phyloP scores from a whole-genome alignment of 2,797 vertebrate genomes.

The Eleutherodactylus coqui region DNA sequence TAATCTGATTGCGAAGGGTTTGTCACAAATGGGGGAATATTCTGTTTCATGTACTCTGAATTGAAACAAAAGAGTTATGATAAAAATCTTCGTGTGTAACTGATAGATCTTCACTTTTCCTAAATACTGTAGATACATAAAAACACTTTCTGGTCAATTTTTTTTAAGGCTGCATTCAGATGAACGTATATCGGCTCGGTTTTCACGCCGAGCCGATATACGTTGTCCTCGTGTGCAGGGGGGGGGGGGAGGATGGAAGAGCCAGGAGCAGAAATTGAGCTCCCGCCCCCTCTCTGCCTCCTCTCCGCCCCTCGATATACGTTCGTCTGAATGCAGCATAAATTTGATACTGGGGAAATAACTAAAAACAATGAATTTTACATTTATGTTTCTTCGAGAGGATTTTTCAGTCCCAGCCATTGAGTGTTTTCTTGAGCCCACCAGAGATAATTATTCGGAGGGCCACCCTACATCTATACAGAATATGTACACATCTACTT shows the following conservation, averaged over 20 bases:
- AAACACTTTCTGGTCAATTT: not conserved
- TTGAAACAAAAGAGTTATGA: not conserved
- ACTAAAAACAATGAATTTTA: not conserved
- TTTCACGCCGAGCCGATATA: too few relatives aligned
- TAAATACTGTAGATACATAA: not conserved
- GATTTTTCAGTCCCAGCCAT: rapidly evolving
- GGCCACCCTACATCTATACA: not conserved
- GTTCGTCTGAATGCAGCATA: too few relatives aligned
- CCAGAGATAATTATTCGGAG: not conserved
- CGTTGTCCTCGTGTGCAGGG: too few relatives aligned
- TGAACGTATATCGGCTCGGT: too few relatives aligned
- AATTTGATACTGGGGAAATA: not conserved
- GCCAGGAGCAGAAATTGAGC: too few relatives aligned
- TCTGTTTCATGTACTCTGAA: conserved; percentile 3
- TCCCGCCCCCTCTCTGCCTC: too few relatives aligned
- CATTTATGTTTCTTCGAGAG: not conserved
- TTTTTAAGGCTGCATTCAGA: too few relatives aligned
- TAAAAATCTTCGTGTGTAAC: not conserved
- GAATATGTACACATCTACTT: too few relatives aligned
- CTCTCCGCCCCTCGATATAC: too few relatives aligned
- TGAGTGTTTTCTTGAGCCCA: not conserved
- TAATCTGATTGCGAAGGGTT: conserved; percentile 22
- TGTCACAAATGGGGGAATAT: conserved; percentile 16
- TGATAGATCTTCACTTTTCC: not conserved
- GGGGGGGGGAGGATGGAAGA: too few relatives aligned